Base-by-base conservation (phyloP, 2,113 vertebrate genomes). In the Bostrychus sinensis region DNA sequence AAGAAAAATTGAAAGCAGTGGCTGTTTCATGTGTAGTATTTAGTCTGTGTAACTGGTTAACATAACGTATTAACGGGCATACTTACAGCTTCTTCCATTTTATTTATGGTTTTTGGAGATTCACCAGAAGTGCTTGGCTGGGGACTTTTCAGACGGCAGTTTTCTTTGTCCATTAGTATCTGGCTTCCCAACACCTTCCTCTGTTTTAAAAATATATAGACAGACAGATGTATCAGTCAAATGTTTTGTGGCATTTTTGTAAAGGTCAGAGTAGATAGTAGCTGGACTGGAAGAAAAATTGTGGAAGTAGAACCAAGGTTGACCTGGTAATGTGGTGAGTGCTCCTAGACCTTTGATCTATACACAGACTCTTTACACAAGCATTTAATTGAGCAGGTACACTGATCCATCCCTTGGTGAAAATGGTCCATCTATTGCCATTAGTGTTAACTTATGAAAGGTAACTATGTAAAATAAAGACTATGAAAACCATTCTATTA, bases 121-220 rank as follows among this genome's bases (percentile, higher is more conserved):
- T 79, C 74, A 38, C 26, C 4, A 38, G 75, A 66, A 37, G 16
- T 7, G 19, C 22, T 69, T 13, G 60, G n/a, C 16, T 9, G 48
- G 61, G 57, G 56, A 61, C 25, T 70, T 61, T 65, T 65, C 13
- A 19, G 32, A 41, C 39, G 64, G 58, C 58, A 1, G 34, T 77
- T 86, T 68, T 83, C 82, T 68, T 79, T 88, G 14, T 81, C 82
- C 1, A 50, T 34, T 7, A 58, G 65, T 2, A 36, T 16, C 30
- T 88, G 86, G 62, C 72, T 75, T 64, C 84, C 86, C 45, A 86
- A 56, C 30, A 83, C 67, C 53, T 83, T 88, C 65, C 75, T 84
- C 89, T 90, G 83, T 51, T 51, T 25, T 5, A 14, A 28, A 28
- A 30, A 51, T 3, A 48, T 48, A 25, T 19, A 9, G 17, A 42